Conservation (phyloP, 2,797 vertebrate species). For the Sparidentex hasta region DNA sequence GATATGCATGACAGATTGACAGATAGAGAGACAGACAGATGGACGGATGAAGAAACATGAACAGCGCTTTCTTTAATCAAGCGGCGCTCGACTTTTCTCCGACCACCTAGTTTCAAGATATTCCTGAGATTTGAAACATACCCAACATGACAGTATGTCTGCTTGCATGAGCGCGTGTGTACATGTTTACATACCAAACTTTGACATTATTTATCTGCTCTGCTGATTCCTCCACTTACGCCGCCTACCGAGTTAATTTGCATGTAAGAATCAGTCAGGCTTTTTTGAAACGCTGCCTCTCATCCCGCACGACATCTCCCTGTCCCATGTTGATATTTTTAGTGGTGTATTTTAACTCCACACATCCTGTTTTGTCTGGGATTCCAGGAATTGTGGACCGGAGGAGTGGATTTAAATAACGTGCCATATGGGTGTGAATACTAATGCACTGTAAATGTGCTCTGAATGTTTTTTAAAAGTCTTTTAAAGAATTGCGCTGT, state of each 20-base stretch:
- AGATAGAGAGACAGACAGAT: not conserved
- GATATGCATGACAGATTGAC: not conserved
- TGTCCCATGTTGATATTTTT: conserved; percentile 21
- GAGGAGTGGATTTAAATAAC: conserved; percentile 36
- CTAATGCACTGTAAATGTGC: conserved; percentile 50
- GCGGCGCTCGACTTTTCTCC: not conserved
- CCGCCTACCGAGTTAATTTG: conserved; percentile 16
- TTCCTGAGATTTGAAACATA: conserved; percentile 23
- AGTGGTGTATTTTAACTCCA: conserved; percentile 27
- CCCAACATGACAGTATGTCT: conserved; percentile 5
- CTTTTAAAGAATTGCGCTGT: conserved; percentile 41
- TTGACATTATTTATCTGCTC: conserved; percentile 36
- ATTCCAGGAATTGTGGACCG: conserved; percentile 1
- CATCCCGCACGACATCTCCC: conserved; percentile 12
- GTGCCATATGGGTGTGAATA: conserved; percentile 56
- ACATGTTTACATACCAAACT: conserved; percentile 18
- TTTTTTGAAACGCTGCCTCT: not conserved
- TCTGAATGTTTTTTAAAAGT: conserved; percentile 42
- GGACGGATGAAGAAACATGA: not conserved
- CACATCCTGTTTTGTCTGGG: conserved; percentile 24
- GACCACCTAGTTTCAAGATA: conserved; percentile 4
- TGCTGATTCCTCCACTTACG: conserved; percentile 11
- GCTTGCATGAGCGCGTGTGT: conserved; percentile 21
- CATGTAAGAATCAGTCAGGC: conserved; percentile 11
- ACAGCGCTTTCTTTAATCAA: not conserved